phyloP scores from a whole-genome alignment of 1,140 invertebrate genomes.

The Stegodyphus dumicola region DNA sequence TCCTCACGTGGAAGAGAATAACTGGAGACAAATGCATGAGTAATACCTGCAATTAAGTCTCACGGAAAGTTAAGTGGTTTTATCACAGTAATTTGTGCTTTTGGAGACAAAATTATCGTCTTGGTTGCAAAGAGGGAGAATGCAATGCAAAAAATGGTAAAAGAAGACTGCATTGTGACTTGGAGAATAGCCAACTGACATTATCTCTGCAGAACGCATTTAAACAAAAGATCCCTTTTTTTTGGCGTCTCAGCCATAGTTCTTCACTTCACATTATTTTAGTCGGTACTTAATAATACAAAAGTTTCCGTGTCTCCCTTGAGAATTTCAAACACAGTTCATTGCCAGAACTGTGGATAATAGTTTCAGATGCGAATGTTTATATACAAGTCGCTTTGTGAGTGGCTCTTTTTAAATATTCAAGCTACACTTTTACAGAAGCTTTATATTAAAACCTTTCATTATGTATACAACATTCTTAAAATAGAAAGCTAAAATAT shows the following conservation, averaged over 20 bases:
- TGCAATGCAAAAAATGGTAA: conserved; percentile 3
- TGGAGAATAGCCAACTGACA: background rate
- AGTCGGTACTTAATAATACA: background rate
- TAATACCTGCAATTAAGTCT: conserved; percentile 18
- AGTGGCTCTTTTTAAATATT: too few relatives aligned
- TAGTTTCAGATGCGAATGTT: too few relatives aligned
- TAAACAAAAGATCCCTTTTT: background rate
- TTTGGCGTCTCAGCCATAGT: background rate
- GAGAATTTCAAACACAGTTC: too few relatives aligned
- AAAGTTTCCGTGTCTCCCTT: background rate
- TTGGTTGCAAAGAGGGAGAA: background rate
- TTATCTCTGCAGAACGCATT: background rate
- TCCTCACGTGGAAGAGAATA: too few relatives aligned
- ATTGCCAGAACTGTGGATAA: too few relatives aligned
- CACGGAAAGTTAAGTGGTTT: conserved; percentile 24
- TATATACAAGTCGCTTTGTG: too few relatives aligned
- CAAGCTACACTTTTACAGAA: too few relatives aligned
- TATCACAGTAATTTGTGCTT: conserved; percentile 29
- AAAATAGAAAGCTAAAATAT: too few relatives aligned
- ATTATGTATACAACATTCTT: too few relatives aligned
- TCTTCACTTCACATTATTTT: background rate
- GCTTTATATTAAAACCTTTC: too few relatives aligned
- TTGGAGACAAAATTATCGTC: conserved; percentile 20
- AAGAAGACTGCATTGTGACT: background rate
- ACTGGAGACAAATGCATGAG: background rate